A percentile compares a stretch with the other conserved stretches of the same genome.
These are phyloP conservation scores for Ditylenchus weischeri DNA, from an alignment of 2,888 invertebrate genomes.

Conservation along the genomic window DNA sequence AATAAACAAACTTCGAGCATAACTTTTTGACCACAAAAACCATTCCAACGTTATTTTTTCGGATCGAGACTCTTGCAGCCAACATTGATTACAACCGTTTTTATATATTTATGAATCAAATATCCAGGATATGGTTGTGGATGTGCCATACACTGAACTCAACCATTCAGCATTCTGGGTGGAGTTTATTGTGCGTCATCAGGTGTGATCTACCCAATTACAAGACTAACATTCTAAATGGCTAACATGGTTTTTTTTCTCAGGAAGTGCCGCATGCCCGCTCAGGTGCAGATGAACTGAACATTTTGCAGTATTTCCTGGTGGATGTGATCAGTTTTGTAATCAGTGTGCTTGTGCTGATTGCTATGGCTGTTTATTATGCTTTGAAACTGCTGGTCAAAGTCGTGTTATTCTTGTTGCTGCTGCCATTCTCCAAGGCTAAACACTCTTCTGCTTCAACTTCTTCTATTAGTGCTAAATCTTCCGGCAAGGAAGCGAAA, in stretches of 20 bases:
- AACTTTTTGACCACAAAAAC: no score
- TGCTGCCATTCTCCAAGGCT: neutral
- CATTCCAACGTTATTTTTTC: no score
- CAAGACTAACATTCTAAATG: no score
- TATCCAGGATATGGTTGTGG: constrained; percentile 54
- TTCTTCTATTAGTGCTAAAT: no score
- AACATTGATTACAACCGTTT: no score
- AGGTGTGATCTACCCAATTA: constrained; percentile 11
- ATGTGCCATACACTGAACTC: constrained; percentile 58
- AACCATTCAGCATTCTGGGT: constrained; percentile 59
- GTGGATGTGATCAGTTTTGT: constrained; percentile 57
- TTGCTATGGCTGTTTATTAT: constrained; percentile 1
- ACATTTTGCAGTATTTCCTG: constrained; percentile 59
- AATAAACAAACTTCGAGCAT: no score
- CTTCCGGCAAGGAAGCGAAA: neutral
- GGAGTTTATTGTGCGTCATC: constrained; percentile 59
- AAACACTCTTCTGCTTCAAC: neutral
- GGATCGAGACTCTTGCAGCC: no score
- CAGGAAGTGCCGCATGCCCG: constrained; percentile 57
- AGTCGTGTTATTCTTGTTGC: neutral
- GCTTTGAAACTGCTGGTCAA: neutral
- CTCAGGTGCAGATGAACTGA: constrained; percentile 57
- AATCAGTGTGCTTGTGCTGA: constrained; percentile 26
- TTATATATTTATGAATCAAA: neutral
- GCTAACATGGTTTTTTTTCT: no score